A percentile compares a stretch with the other conserved stretches of the same genome.
Conservation (phyloP, 2,888 invertebrate genomes). For the Oxyteleia sp. region DNA sequence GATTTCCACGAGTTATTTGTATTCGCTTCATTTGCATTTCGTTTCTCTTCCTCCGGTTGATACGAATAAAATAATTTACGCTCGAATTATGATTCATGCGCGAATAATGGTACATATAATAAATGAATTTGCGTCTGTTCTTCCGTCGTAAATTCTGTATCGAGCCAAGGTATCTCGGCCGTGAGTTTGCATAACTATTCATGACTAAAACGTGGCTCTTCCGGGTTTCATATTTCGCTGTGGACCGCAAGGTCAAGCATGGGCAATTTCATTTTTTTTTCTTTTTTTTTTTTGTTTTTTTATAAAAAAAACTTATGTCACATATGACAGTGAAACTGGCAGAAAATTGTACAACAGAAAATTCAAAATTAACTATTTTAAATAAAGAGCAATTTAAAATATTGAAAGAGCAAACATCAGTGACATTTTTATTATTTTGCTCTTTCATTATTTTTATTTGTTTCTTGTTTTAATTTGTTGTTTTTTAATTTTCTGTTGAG, state of each 20-base stretch:
- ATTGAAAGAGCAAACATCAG: too few species aligned
- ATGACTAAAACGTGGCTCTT: constrained; percentile 3
- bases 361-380: too few species aligned
- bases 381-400: too few species aligned
- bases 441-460: too few species aligned
- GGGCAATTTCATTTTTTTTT: neutral
- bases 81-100: neutral
- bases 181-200: constrained; percentile 43
- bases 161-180: constrained; percentile 12
- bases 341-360: too few species aligned
- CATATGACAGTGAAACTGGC: too few species aligned
- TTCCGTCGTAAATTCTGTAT: constrained; percentile 17
- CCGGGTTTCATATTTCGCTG: constrained; percentile 3
- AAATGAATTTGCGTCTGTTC: constrained; percentile 30
- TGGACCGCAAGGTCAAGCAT: constrained; percentile 12
- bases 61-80: neutral
- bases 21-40: neutral
- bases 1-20: neutral
- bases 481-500: too few species aligned
- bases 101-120: constrained; percentile 31
- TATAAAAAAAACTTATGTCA: too few species aligned
- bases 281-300: constrained; percentile 2
- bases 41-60: neutral
- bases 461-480: too few species aligned
- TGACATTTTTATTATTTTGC: too few species aligned